Base-by-base conservation (phyloP, 1,140 invertebrate genomes). In the Apis cerana region DNA sequence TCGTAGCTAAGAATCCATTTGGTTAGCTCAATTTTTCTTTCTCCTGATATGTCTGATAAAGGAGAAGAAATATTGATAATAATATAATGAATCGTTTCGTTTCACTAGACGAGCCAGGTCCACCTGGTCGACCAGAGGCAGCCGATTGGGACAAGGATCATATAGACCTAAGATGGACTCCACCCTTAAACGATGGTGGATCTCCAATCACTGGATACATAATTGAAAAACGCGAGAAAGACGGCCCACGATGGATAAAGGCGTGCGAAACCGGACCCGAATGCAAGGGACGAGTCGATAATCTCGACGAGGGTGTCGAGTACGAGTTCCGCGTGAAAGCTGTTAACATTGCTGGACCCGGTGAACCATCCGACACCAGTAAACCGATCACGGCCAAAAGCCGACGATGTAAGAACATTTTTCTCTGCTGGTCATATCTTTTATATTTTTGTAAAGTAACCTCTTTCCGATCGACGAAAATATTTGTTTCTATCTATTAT, bases 1-100 rank as follows among this genome's bases (percentile, higher is more conserved):
- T 99, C 81, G 95, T 99, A 86, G 99, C 99, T 33, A 99, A 99
- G 94, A 99, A 99, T 97, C 98, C 98, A 89, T 99, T 98, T 93
- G 98, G 97, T 98, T 93, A 94, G 95, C 85, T 12, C 50, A 59
- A 71, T 71, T 52, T 80, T 4, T 48, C 12, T 48, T 15, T 61
- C 7, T 27, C 9, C n/a, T 69, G 12, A 23, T 48, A 50, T n/a
- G 0, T 33, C 33, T 33, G 33, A 33, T 33, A 54, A 11, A 3
- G 33, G 33, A 33, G 27, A 33, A 33, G 12, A 27, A 62, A 62
- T 56, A 56, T 17, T 56, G 15, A 43, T 43, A 43, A 43, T 43
- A 43, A 43, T 43, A 43, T 43, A 7, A 62, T 7, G 7, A 2
- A 5, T 19, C 7, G 0, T 1, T 74, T 68, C 19, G 9, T 70